Evolutionary conservation across 2,797 vertebrate species (phyloP).

Genomic region (Chloroceryle amazona): DNA sequence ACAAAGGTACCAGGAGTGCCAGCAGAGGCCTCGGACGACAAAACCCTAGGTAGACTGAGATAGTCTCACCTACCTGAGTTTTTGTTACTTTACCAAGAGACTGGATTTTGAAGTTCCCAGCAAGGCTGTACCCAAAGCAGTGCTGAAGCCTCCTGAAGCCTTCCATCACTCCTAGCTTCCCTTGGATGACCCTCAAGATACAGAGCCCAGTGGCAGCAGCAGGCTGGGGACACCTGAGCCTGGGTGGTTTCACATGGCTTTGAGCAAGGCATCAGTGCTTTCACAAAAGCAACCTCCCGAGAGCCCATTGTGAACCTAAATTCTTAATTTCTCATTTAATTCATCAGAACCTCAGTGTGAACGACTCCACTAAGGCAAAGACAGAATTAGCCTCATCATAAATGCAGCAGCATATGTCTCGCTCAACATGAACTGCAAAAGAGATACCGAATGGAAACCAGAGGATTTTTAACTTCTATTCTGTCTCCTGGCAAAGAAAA

Average conservation of each 20-base stretch:
- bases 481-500: background rate
- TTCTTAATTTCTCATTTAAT: background rate
- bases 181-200: background rate
- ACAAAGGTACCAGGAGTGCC: background rate
- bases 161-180: background rate
- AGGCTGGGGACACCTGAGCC: background rate
- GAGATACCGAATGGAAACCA: slow-evolving; percentile 4
- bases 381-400: slow-evolving; percentile 51
- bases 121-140: background rate
- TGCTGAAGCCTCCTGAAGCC: background rate
- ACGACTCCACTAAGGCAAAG: background rate
- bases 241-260: background rate
- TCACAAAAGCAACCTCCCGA: background rate
- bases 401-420: slow-evolving; percentile 12
- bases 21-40: background rate
- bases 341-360: slow-evolving; percentile 13
- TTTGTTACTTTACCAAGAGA: background rate
- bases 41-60: background rate
- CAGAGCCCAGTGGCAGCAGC: background rate
- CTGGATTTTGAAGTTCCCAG: background rate
- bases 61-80: fast-evolving
- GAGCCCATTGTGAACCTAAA: background rate
- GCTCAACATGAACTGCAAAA: slow-evolving; percentile 24
- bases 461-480: slow-evolving; percentile 29
- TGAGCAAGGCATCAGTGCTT: background rate